phyloP scores from a whole-genome alignment of 2,888 invertebrate species.

The Vandiemenella viatica region DNA sequence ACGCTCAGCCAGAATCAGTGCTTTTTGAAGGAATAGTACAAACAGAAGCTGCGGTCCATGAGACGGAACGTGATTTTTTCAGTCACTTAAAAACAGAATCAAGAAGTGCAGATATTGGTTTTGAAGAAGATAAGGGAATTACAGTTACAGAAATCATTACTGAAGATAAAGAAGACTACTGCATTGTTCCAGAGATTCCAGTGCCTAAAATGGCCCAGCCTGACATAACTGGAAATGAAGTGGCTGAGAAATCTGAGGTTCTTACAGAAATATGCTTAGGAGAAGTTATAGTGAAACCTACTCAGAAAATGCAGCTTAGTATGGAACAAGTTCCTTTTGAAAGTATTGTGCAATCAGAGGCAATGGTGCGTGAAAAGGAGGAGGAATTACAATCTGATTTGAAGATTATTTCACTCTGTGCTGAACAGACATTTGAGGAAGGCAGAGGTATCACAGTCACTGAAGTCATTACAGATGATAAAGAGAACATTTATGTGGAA shows the following conservation, averaged over 20 bases:
- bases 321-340: constrained; percentile 20
- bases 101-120: constrained; percentile 19
- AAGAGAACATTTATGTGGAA: constrained; percentile 21
- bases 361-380: constrained; percentile 22
- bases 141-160: constrained; percentile 25
- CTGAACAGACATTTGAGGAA: constrained; percentile 20
- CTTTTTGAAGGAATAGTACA: constrained; percentile 24
- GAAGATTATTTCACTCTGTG: constrained; percentile 18
- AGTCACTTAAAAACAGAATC: constrained; percentile 18
- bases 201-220: constrained; percentile 31
- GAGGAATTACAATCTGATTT: constrained; percentile 17
- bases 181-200: constrained; percentile 28
- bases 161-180: constrained; percentile 20
- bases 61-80: constrained; percentile 23
- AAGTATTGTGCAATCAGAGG: constrained; percentile 22
- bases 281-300: constrained; percentile 21
- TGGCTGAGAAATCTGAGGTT: constrained; percentile 29
- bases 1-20: constrained; percentile 24
- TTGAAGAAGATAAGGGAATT: constrained; percentile 24
- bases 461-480: constrained; percentile 23
- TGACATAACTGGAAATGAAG: constrained; percentile 30
- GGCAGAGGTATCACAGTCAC: constrained; percentile 21
- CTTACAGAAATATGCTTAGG: constrained; percentile 23
- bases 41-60: constrained; percentile 22
- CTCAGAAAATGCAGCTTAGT: constrained; percentile 22